Evolutionary conservation across 2,888 invertebrate genomes (phyloP).

Genomic region (Stegana nigrithorax): DNA sequence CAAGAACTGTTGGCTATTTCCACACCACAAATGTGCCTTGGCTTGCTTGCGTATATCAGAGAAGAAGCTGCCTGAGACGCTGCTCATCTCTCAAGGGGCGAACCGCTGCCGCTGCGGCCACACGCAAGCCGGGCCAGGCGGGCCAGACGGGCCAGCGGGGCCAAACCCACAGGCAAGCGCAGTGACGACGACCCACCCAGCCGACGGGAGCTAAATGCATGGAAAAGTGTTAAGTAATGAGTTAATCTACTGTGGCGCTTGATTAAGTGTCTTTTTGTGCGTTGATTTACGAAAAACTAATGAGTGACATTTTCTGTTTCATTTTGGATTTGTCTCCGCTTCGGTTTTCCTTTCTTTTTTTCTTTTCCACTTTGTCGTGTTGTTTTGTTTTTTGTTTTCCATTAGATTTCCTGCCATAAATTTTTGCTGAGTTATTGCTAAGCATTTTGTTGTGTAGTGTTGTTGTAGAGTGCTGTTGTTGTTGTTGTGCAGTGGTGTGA

Average conservation of each 20-base stretch:
- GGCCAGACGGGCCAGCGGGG: neutral
- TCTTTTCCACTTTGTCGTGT: neutral
- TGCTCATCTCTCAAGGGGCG: too few species aligned
- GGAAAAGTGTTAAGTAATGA: slow-evolving; percentile 65
- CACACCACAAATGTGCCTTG: too few species aligned
- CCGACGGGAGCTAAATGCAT: slow-evolving; percentile 17
- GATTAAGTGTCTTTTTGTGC: slow-evolving; percentile 59
- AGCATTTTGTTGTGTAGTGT: too few species aligned
- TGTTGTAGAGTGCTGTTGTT: neutral
- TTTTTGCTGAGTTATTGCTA: neutral
- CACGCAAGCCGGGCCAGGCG: neutral
- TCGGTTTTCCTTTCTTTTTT: neutral
- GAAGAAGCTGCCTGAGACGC: too few species aligned
- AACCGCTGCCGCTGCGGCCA: neutral
- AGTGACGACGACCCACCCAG: slow-evolving; percentile 12
- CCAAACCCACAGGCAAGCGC: too few species aligned
- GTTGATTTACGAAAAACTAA: slow-evolving; percentile 34
- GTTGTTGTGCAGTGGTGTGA: neutral
- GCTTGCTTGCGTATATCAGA: too few species aligned
- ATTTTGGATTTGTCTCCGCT: neutral
- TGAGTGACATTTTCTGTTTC: slow-evolving; percentile 11
- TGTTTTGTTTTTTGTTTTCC: too few species aligned
- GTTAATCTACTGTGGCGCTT: slow-evolving; percentile 62
- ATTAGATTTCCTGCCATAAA: slow-evolving; percentile 6
- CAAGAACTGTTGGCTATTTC: too few species aligned